A percentile compares a stretch with the other conserved stretches of the same genome.
Evolutionary conservation across 2,113 vertebrate genomes (phyloP).

Genomic region (Ophthalmolycus amberensis): DNA sequence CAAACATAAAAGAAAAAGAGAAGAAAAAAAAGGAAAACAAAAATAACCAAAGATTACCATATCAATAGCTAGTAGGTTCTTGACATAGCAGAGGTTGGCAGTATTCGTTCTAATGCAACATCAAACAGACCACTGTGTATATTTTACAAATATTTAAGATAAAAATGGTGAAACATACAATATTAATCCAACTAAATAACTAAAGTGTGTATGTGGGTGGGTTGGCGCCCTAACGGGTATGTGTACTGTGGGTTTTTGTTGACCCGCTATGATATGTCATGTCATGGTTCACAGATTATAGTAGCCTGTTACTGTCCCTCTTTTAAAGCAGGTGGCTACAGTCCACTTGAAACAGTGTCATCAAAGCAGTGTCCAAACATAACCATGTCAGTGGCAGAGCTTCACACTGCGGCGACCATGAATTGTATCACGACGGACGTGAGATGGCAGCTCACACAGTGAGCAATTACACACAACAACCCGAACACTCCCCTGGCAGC

Average conservation of each 20-base stretch:
- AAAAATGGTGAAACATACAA: too few species aligned
- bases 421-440: constrained; percentile 24
- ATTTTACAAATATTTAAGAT: too few species aligned
- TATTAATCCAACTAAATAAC: too few species aligned
- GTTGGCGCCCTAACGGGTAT: too few species aligned
- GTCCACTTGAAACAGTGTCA: not conserved
- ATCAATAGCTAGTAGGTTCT: not conserved
- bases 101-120: too few species aligned
- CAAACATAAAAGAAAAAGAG: constrained; percentile 18
- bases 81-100: not conserved
- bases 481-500: constrained; percentile 12
- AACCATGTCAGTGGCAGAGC: constrained; percentile 23
- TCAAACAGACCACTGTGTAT: too few species aligned
- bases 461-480: constrained; percentile 37
- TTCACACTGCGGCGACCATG: not conserved
- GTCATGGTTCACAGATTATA: too few species aligned
- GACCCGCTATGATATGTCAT: too few species aligned
- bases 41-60: not conserved
- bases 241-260: too few species aligned
- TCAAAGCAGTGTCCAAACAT: not conserved
- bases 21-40: not conserved
- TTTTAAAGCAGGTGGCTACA: constrained; percentile 1
- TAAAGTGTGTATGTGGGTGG: too few species aligned
- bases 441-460: not conserved
- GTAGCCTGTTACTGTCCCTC: not conserved